A percentile compares a stretch with the other conserved stretches of the same genome.
Conservation (phyloP, 2,113 vertebrate genomes). For the Periophthalmus modestus region DNA sequence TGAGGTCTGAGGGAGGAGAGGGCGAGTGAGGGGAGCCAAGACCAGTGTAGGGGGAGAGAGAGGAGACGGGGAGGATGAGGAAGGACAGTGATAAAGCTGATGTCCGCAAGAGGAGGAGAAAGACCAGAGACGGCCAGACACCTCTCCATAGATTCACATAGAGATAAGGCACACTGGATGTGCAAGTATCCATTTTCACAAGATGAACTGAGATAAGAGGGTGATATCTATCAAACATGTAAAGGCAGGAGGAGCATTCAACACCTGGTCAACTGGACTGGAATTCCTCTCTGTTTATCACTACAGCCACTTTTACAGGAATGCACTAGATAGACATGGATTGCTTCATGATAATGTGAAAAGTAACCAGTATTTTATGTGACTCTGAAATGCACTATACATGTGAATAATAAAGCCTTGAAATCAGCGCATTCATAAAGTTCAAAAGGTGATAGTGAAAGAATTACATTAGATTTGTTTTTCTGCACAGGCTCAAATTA, state of each 20-base stretch:
- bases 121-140: conserved; percentile 72
- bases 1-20: conserved; percentile 46
- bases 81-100: conserved; percentile 27
- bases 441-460: not conserved
- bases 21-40: conserved; percentile 18
- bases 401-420: not conserved
- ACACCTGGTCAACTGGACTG: conserved; percentile 47
- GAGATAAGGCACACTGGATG: conserved; percentile 57
- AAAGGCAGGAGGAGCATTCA: conserved; percentile 43
- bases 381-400: not conserved
- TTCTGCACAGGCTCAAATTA: not conserved
- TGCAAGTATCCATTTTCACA: conserved; percentile 53
- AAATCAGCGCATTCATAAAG: not conserved
- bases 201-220: conserved; percentile 39
- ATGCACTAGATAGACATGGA: not conserved
- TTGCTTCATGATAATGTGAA: not conserved
- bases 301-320: conserved; percentile 1
- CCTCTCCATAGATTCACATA: conserved; percentile 70
- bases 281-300: conserved; percentile 27
- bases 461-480: too few species aligned
- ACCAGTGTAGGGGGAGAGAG: conserved; percentile 11
- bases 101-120: conserved; percentile 55
- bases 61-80: conserved; percentile 39
- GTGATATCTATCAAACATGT: conserved; percentile 47
- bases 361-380: not conserved